Percentiles rank a stretch among this genome's conserved stretches.
Evolutionary conservation across 2,113 vertebrate species (phyloP).

Genomic region (Cebus imitator): DNA sequence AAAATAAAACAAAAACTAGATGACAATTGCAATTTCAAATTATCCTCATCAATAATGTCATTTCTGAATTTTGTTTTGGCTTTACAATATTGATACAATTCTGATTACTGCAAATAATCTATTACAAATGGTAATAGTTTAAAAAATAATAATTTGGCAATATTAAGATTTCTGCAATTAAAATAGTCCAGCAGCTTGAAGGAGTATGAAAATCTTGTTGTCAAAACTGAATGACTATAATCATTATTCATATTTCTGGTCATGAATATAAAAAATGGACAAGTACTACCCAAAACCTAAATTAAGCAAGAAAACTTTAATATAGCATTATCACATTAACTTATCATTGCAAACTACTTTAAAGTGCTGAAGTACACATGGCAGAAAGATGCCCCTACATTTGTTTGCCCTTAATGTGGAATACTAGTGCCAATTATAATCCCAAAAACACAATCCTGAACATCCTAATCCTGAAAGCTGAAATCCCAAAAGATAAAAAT

Average conservation of each 20-base stretch:
- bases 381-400: background rate
- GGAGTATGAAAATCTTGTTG: background rate
- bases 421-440: background rate
- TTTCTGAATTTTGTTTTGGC: background rate
- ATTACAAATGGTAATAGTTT: background rate
- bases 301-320: background rate
- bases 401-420: background rate
- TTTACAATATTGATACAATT: conserved; percentile 18
- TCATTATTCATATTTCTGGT: conserved; percentile 8
- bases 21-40: conserved; percentile 13
- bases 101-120: background rate
- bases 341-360: background rate
- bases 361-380: background rate
- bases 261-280: conserved; percentile 19
- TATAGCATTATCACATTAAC: background rate
- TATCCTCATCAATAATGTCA: background rate
- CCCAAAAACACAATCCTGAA: background rate
- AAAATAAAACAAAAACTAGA: no score
- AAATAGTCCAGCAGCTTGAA: conserved; percentile 23
- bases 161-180: conserved; percentile 30
- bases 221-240: background rate
- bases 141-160: background rate
- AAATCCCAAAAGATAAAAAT: background rate
- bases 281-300: conserved; percentile 20
- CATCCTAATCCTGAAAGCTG: background rate